These are phyloP conservation scores for Marmota monax DNA, from an alignment of 2,113 vertebrate genomes.

Conservation along the genomic window DNA sequence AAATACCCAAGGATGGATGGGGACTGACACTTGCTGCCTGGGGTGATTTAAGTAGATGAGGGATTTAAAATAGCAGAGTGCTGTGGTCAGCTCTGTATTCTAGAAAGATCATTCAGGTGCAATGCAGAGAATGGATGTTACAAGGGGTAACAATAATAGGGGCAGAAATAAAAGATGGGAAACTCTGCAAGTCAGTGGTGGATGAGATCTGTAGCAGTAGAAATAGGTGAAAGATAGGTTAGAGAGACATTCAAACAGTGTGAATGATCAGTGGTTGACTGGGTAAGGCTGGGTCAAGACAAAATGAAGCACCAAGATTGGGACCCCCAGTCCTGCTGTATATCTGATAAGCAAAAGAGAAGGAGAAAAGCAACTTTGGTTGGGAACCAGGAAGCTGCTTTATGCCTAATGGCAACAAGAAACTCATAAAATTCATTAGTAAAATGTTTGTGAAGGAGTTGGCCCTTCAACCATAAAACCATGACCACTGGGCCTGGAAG, in stretches of 20 bases:
- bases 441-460: neutral
- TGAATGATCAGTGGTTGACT: no score
- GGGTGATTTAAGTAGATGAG: neutral
- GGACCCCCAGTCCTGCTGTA: neutral
- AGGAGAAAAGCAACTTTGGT: neutral
- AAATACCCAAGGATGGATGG: fast-evolving
- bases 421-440: neutral
- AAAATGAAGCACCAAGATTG: neutral
- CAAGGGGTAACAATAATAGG: neutral
- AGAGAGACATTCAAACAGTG: neutral
- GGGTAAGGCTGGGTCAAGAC: neutral
- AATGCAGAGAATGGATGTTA: neutral
- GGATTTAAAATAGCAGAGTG: neutral
- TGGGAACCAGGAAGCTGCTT: neutral
- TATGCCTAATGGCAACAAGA: neutral
- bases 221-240: neutral
- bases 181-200: neutral
- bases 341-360: neutral
- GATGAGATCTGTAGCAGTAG: neutral
- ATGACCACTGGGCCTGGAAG: neutral
- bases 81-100: neutral
- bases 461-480: neutral
- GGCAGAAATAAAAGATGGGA: neutral
- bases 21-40: neutral
- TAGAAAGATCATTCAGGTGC: neutral